A percentile compares a stretch with the other conserved stretches of the same genome.
These are phyloP conservation scores for Morpho helenor DNA, from an alignment of 2,888 invertebrate species.

Conservation along the genomic window DNA sequence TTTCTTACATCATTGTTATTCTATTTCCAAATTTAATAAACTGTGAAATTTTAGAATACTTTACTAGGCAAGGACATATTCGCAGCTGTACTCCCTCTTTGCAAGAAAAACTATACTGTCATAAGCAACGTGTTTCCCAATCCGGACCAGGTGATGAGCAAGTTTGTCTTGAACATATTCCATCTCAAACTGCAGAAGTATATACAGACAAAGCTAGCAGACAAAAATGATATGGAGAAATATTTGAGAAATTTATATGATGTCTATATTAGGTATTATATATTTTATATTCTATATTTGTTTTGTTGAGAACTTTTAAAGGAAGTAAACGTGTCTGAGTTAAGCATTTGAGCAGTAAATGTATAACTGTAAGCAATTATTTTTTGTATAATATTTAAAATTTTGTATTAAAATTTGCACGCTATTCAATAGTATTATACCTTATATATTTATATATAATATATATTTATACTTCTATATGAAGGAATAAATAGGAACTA, in stretches of 20 bases:
- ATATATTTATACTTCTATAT: too few relatives aligned
- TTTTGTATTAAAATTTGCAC: too few relatives aligned
- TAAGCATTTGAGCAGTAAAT: too few relatives aligned
- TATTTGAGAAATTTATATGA: constrained; percentile 94
- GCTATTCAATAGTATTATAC: too few relatives aligned
- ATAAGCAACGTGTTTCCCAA: constrained; percentile 95
- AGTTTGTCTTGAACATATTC: constrained; percentile 97
- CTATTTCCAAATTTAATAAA: background rate
- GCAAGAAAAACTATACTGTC: constrained; percentile 90
- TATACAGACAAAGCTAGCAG: constrained; percentile 88
- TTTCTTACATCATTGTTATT: too few relatives aligned
- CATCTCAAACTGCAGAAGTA: constrained; percentile 93
- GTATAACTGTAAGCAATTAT: too few relatives aligned
- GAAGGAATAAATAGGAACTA: too few relatives aligned
- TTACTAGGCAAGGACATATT: constrained; percentile 94
- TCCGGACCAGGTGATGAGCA: constrained; percentile 98
- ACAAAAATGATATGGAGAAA: constrained; percentile 90
- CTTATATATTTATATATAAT: too few relatives aligned
- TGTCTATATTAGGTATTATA: constrained; percentile 88
- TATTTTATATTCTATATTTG: too few relatives aligned
- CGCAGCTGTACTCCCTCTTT: constrained; percentile 92
- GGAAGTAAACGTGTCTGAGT: too few relatives aligned
- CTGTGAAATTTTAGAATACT: constrained; percentile 81
- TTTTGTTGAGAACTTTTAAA: too few relatives aligned
- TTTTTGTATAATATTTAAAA: too few relatives aligned